phyloP scores from a whole-genome alignment of 2,797 vertebrate species.

The Mormyrus proboscirostris region DNA sequence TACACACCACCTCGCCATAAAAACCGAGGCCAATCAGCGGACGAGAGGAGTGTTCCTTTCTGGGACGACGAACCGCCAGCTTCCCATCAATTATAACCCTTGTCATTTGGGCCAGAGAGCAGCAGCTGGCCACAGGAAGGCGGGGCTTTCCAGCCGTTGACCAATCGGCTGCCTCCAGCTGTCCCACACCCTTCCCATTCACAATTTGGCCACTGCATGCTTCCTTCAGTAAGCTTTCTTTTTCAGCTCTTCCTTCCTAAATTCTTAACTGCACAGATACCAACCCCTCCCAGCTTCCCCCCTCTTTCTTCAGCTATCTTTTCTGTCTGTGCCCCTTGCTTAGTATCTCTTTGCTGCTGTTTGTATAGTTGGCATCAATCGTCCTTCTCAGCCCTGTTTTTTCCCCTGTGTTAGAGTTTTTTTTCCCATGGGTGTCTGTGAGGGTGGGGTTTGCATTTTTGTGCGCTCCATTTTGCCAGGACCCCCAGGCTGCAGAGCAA shows the following conservation, averaged over 20 bases:
- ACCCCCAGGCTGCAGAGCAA: constrained; percentile 60
- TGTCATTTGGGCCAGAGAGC: constrained; percentile 75
- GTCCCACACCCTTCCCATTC: constrained; percentile 60
- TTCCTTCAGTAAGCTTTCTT: constrained; percentile 53
- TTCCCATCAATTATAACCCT: constrained; percentile 80
- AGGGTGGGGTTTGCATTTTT: constrained; percentile 17
- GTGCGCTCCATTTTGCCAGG: constrained; percentile 62
- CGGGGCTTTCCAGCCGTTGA: constrained; percentile 67
- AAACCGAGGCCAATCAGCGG: neutral
- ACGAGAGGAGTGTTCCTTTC: constrained; percentile 8
- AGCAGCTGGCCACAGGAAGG: constrained; percentile 86
- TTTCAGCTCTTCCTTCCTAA: constrained; percentile 59
- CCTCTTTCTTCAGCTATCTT: constrained; percentile 18
- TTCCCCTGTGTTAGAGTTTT: constrained; percentile 37
- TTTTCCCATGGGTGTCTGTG: constrained; percentile 65
- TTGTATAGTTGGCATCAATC: constrained; percentile 11
- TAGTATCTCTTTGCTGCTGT: neutral
- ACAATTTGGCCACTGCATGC: constrained; percentile 55
- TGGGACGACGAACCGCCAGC: constrained; percentile 63
- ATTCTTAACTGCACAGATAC: constrained; percentile 52
- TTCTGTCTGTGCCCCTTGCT: constrained; percentile 24
- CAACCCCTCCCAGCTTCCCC: constrained; percentile 36
- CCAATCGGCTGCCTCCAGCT: constrained; percentile 73
- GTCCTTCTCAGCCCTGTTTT: constrained; percentile 53
- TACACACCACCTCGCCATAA: neutral